phyloP scores from a whole-genome alignment of 1,140 invertebrate species.

The Armadillidium nasatum region DNA sequence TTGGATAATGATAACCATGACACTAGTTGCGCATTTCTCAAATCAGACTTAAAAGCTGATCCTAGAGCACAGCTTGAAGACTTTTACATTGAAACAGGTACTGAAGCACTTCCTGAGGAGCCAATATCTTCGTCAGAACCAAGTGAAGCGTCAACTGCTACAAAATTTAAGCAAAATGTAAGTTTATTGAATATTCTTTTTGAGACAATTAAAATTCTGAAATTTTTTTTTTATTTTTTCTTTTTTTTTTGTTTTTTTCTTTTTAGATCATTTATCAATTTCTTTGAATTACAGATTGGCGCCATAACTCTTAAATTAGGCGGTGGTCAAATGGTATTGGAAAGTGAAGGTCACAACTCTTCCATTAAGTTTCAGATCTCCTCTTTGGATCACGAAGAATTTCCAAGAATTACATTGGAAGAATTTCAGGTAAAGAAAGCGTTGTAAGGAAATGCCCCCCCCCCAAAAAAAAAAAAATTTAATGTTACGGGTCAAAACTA shows the following conservation, averaged over 20 bases:
- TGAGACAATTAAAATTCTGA: too few species aligned
- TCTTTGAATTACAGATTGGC: neutral
- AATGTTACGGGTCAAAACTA: too few species aligned
- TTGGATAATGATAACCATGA: constrained; percentile 46
- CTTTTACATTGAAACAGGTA: neutral
- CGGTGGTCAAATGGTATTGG: neutral
- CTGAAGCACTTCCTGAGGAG: neutral
- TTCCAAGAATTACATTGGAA: neutral
- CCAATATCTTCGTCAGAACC: neutral
- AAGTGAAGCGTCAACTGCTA: neutral
- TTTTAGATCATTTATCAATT: too few species aligned
- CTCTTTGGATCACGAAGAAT: neutral
- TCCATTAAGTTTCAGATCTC: neutral
- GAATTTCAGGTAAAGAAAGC: neutral
- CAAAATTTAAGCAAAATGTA: neutral
- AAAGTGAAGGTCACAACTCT: neutral
- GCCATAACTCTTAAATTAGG: neutral
- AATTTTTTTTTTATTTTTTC: too few species aligned
- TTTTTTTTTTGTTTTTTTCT: too few species aligned
- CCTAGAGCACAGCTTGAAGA: neutral
- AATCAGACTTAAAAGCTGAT: neutral
- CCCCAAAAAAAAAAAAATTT: too few species aligned
- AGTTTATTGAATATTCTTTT: neutral
- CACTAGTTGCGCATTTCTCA: neutral
- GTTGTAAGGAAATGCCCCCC: too few species aligned